A percentile compares a stretch with the other conserved stretches of the same genome.
phyloP scores from a whole-genome alignment of 1,140 invertebrate species.

The Reticulitermes speratus region DNA sequence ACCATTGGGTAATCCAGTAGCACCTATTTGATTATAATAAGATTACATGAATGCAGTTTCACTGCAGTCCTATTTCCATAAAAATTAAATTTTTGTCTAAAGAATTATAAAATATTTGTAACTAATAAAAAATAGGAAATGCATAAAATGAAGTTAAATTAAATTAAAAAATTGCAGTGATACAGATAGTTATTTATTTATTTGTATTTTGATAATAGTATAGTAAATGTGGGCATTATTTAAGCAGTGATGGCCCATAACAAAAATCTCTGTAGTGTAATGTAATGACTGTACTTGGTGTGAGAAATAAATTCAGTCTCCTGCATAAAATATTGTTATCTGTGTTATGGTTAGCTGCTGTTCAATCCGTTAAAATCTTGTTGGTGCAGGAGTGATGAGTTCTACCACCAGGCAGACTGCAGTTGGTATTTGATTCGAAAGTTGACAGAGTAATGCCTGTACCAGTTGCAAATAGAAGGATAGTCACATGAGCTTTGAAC shows the following conservation, averaged over 20 bases:
- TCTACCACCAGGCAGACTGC: background rate
- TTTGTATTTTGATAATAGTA: constrained; percentile 10
- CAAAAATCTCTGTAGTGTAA: background rate
- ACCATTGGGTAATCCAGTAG: background rate
- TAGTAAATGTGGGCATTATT: background rate
- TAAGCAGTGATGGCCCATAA: background rate
- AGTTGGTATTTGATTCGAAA: background rate
- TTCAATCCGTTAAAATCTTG: background rate
- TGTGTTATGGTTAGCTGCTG: background rate
- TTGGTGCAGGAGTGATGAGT: background rate
- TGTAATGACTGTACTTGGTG: background rate
- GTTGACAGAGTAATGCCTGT: background rate
- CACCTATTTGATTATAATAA: background rate
- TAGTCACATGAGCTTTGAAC: constrained; percentile 6
- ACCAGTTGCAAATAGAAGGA: background rate
- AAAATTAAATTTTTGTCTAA: background rate
- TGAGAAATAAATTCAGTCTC: background rate
- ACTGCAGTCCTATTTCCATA: background rate
- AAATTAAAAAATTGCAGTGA: constrained; percentile 20
- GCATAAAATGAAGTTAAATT: background rate
- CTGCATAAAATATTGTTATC: background rate
- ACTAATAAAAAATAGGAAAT: constrained; percentile 11
- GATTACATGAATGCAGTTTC: background rate
- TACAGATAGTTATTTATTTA: background rate
- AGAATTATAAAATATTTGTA: constrained; percentile 12